Percentiles rank a stretch among this genome's conserved stretches.
phyloP scores from a whole-genome alignment of 2,797 vertebrate species.

The Sebastes reedi region DNA sequence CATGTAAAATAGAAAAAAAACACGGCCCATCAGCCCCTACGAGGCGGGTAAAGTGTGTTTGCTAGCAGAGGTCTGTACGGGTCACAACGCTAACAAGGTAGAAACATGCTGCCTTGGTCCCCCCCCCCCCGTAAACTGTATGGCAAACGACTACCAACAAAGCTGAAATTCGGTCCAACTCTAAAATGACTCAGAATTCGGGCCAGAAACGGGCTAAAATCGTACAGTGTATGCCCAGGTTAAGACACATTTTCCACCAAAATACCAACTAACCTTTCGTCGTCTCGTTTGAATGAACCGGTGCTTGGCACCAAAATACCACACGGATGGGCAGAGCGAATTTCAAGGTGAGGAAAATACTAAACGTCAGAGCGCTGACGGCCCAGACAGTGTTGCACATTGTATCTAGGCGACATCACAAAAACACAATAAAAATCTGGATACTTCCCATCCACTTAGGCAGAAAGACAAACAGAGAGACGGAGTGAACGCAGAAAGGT shows the following conservation, averaged over 20 bases:
- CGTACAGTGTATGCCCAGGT: no score
- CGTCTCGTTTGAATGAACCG: neutral
- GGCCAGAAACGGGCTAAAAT: no score
- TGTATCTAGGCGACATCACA: slow-evolving; percentile 45
- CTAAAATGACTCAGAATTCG: no score
- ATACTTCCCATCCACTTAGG: slow-evolving; percentile 25
- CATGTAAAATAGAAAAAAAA: no score
- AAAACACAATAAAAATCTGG: slow-evolving; percentile 51
- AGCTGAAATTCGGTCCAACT: neutral
- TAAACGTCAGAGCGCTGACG: neutral
- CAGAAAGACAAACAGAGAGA: slow-evolving; percentile 34
- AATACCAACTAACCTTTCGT: neutral
- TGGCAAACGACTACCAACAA: rapidly evolving
- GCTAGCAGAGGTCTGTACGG: no score
- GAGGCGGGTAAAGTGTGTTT: no score
- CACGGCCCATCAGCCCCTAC: no score
- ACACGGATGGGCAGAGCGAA: neutral
- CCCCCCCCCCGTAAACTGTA: no score
- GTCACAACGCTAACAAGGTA: no score
- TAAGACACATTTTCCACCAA: neutral
- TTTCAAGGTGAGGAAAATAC: neutral
- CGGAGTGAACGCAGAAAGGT: neutral
- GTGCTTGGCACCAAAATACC: neutral
- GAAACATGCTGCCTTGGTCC: no score
- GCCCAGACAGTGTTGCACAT: neutral